A percentile compares a stretch with the other conserved stretches of the same genome.
Evolutionary conservation across 2,113 vertebrate genomes (phyloP).

Genomic region (Microcebus murinus): DNA sequence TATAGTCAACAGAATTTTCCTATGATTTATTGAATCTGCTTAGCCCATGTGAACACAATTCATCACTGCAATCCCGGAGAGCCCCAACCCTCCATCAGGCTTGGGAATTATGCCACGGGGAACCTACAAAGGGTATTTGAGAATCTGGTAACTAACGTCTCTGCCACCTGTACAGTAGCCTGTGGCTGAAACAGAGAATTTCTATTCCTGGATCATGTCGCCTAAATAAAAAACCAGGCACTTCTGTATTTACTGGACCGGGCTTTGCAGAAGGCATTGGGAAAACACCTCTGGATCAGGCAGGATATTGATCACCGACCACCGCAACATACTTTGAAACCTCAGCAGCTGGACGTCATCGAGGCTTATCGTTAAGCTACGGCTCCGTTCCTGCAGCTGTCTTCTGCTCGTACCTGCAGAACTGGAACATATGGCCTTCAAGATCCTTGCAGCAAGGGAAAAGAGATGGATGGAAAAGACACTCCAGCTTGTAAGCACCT

Average conservation of each 20-base stretch:
- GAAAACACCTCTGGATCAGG: not conserved
- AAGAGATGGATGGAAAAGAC: not conserved
- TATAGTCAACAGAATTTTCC: not conserved
- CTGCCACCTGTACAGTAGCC: not conserved
- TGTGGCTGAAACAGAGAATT: not conserved
- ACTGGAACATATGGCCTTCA: rapidly evolving
- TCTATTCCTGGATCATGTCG: not conserved
- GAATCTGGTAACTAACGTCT: not conserved
- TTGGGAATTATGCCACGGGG: not conserved
- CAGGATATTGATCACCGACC: too few species aligned
- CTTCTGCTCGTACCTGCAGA: not conserved
- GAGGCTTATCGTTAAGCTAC: rapidly evolving
- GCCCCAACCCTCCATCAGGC: not conserved
- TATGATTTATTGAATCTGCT: slow-evolving; percentile 42
- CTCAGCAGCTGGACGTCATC: not conserved
- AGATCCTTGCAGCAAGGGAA: not conserved
- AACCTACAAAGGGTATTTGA: not conserved
- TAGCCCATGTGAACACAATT: not conserved
- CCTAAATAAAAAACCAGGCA: not conserved
- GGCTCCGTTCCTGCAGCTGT: rapidly evolving
- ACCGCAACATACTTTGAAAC: rapidly evolving
- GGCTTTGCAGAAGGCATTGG: not conserved
- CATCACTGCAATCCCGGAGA: not conserved
- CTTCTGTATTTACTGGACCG: rapidly evolving
- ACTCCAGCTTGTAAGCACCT: rapidly evolving